Conservation (phyloP, 2,888 invertebrate genomes). For the Argyra leucocephala region DNA sequence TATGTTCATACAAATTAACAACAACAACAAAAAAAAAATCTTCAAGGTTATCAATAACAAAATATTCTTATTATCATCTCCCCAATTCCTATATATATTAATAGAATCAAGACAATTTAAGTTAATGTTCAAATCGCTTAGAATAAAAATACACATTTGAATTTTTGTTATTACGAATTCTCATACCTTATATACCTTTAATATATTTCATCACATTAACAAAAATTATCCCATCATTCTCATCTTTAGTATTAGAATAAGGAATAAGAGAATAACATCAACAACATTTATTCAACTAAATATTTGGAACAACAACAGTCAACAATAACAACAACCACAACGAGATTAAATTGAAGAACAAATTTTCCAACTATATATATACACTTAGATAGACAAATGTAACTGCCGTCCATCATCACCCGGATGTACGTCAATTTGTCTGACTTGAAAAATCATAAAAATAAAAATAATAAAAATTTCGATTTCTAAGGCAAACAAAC, state of each 20-base stretch:
- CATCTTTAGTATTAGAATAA: background rate
- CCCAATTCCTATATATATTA: background rate
- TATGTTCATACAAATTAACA: background rate
- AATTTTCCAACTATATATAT: too few relatives aligned
- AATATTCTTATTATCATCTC: constrained; percentile 9
- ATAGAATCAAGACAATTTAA: background rate
- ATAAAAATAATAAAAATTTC: background rate
- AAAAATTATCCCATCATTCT: background rate
- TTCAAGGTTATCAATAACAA: constrained; percentile 7
- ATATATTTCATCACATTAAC: too few relatives aligned
- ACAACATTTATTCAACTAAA: background rate
- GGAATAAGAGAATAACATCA: background rate
- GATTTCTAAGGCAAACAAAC: background rate
- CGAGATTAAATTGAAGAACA: too few relatives aligned
- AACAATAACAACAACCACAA: background rate
- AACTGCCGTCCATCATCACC: constrained; percentile 18
- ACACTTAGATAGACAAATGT: constrained; percentile 19
- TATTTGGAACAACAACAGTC: too few relatives aligned
- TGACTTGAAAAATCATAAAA: background rate
- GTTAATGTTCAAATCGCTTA: background rate
- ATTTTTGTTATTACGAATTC: background rate
- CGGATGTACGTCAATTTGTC: constrained; percentile 23
- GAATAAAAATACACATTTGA: background rate
- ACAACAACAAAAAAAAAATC: background rate
- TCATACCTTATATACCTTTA: background rate